A percentile compares a stretch with the other conserved stretches of the same genome.
Evolutionary conservation across 2,113 vertebrate genomes (phyloP).

Genomic region (Nothocercus julius): DNA sequence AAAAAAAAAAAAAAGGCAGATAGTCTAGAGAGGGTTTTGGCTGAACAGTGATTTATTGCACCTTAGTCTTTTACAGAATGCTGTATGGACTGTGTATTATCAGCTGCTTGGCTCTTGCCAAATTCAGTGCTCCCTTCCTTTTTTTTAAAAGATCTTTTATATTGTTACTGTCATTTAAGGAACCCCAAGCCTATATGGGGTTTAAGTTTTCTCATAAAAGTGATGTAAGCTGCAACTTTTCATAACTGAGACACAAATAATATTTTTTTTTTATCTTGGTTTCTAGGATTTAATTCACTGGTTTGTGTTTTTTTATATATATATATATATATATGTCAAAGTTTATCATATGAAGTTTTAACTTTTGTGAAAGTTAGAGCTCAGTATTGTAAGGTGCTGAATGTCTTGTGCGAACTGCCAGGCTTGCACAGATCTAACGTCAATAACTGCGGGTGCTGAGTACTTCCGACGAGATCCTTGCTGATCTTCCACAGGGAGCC

Average conservation of each 20-base stretch:
- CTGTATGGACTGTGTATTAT: background rate
- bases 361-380: background rate
- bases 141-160: background rate
- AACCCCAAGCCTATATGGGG: background rate
- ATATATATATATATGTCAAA: too few species aligned
- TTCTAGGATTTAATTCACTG: background rate
- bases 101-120: background rate
- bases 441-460: background rate
- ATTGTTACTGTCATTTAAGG: background rate
- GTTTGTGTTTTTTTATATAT: background rate
- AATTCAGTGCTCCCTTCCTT: background rate
- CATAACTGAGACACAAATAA: background rate
- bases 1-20: background rate
- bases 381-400: background rate
- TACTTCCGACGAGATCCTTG: background rate
- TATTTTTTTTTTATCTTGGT: background rate
- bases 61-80: background rate
- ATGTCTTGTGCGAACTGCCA: background rate
- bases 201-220: background rate
- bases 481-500: background rate
- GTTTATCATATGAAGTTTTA: background rate
- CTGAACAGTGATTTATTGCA: background rate
- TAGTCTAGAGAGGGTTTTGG: background rate
- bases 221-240: background rate
- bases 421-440: accelerated